Evolutionary conservation across 2,888 invertebrate species (phyloP), one percentile per base, ranked within the genome.

Genomic region (Aphodius granarius): DNA sequence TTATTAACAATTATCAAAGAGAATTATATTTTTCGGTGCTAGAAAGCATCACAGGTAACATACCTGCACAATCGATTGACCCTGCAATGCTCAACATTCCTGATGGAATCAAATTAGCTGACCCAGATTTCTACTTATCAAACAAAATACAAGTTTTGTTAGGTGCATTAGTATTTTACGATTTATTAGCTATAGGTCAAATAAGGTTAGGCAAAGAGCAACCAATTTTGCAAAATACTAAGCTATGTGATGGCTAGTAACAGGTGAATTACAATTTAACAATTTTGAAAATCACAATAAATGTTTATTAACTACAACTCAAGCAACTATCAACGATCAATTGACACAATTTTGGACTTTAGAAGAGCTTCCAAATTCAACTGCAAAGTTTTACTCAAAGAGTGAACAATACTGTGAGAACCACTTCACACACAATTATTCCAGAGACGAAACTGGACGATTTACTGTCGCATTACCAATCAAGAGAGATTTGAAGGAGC

Each of bases 161-260:
- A 62, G 74, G 72, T 9, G 63, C 66, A 13, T 17, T 5, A 5
- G 15, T 76, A 15, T 76, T 76, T 21, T 76, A 43, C 62, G 66
- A 74, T 43, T 64, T 76, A 17, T 22, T 76, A 18, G 23, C 17
- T 1, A 17, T 43, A n/a, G 71, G 66, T 17, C 73, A 74, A 74
- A 74, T 76, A 13, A 63, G 6, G 18, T 64, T 74, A 62, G 74
- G 72, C 13, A 4, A 13, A 6, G 65, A 71, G 18, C 19, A 71
- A 20, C 74, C 76, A 23, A 71, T 76, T 15, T 62, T 76, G 19
- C 74, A 76, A 74, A 74, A 76, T 9, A 74, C 74, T 2, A 74
- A 65, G 65, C 71, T 76, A 62, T 81, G 83, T 81, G 83, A 9
- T 82, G 82, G 81, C 75, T 81, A 13, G 72, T 79, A 16, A 72